Evolutionary conservation across 2,113 vertebrate species (phyloP), one percentile per base, ranked within the genome.

Genomic region (Lagopus leucura): DNA sequence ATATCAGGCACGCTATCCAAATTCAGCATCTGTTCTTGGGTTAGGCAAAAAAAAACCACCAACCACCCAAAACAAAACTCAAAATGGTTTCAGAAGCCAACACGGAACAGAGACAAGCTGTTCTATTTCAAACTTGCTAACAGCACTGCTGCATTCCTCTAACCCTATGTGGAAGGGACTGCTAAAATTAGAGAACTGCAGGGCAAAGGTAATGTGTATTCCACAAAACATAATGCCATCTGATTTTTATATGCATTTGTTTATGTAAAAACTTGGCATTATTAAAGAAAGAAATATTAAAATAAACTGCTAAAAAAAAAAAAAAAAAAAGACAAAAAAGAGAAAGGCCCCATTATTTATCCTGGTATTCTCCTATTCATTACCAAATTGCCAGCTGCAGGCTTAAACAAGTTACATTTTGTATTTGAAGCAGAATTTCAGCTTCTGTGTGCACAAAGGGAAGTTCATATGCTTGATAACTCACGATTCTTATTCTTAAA

Each of bases 21-120:
- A 82, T 74, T 79, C 86, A 93, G 92, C 96, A 95, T 95, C 94
- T 97, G 91, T 91, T 97, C 77, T 95, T 93, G 12, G 34, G 70
- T 91, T 92, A 84, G 38, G 75, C 54, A 95, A 88, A 94, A 93
- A 93, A 76, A 76, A 95, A 74, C 0, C 67, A 82, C 75, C 71
- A 96, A 58, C 47, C 57, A 92, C 70, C 63, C 88, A 73, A 96
- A 96, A 93, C 91, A 96, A 90, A 87, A 83, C 92, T 82, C 67
- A 80, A 82, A 95, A 78, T 22, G 72, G 48, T 69, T 89, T 93
- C 69, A 94, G 92, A 92, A 93, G 89, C 94, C 95, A 94, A 75
- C 3, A 9, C 0, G 7, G 94, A 92, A 93, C 79, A 93, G 75
- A 94, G 91, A 88, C 87, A 86, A 69, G 85, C 91, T 93, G 89